Percentiles rank a stretch among this genome's conserved stretches.
These are phyloP conservation scores for Sminthurides aquaticus DNA, from an alignment of 2,888 invertebrate genomes.

Conservation along the genomic window DNA sequence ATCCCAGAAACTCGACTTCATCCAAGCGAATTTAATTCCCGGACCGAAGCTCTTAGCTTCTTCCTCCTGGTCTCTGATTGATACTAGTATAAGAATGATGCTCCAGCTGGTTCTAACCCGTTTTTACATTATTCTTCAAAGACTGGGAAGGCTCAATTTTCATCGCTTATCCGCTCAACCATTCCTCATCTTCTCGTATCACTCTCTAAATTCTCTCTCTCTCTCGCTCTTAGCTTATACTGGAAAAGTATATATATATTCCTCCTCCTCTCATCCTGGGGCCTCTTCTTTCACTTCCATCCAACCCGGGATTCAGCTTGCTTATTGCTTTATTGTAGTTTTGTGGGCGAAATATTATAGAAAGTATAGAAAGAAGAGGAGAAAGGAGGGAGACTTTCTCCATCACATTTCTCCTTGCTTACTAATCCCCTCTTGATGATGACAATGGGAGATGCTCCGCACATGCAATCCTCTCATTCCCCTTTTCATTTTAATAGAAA, in stretches of 20 bases:
- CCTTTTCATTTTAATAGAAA: neutral
- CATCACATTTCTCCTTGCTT: neutral
- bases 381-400: too few species aligned
- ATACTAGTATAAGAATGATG: neutral
- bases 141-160: neutral
- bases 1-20: conserved; percentile 20
- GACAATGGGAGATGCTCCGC: neutral
- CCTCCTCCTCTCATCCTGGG: too few species aligned
- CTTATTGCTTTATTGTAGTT: neutral
- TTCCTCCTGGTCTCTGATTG: neutral
- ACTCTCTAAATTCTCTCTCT: neutral
- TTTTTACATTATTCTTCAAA: neutral
- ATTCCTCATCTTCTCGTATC: neutral
- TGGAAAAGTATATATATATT: too few species aligned
- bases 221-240: too few species aligned
- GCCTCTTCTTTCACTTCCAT: too few species aligned
- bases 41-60: neutral
- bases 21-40: conserved; percentile 11
- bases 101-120: neutral
- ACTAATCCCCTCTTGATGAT: neutral
- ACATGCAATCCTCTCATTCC: neutral
- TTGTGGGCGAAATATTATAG: too few species aligned
- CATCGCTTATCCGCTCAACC: neutral
- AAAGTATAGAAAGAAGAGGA: too few species aligned
- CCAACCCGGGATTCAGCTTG: neutral